Conservation (phyloP, 2,797 vertebrate species). For the Chelmon rostratus region DNA sequence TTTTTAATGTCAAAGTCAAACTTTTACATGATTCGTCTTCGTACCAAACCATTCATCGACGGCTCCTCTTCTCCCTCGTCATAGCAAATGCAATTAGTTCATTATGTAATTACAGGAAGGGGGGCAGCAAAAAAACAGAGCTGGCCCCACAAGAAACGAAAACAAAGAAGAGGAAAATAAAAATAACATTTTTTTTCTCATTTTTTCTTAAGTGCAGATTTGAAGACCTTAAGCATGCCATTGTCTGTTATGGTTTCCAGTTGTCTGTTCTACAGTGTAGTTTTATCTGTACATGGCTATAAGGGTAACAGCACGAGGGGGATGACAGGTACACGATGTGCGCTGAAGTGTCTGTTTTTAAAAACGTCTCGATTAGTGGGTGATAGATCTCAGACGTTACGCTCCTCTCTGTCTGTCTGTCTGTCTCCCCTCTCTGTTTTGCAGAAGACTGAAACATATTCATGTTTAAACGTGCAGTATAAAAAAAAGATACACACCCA, state of each 20-base stretch:
- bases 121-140: slow-evolving; percentile 74
- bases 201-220: slow-evolving; percentile 83
- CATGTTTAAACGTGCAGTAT: slow-evolving; percentile 87
- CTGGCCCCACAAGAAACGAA: slow-evolving; percentile 73
- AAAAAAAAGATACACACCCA: slow-evolving; percentile 79
- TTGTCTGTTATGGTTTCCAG: slow-evolving; percentile 82
- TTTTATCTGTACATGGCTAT: slow-evolving; percentile 84
- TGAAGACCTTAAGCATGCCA: slow-evolving; percentile 88
- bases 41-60: slow-evolving; percentile 84
- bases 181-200: slow-evolving; percentile 59
- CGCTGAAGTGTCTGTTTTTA: slow-evolving; percentile 59
- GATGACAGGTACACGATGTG: slow-evolving; percentile 63
- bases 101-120: slow-evolving; percentile 81
- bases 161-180: slow-evolving; percentile 73
- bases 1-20: slow-evolving; percentile 90
- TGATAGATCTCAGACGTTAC: slow-evolving; percentile 51
- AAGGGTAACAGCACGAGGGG: slow-evolving; percentile 72
- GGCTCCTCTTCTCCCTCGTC: slow-evolving; percentile 70
- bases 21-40: slow-evolving; percentile 86
- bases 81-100: slow-evolving; percentile 87
- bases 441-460: slow-evolving; percentile 80
- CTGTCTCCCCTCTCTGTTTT: slow-evolving; percentile 71
- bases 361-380: slow-evolving; percentile 70
- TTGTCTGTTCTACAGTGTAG: slow-evolving; percentile 83
- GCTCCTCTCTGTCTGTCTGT: slow-evolving; percentile 59